Conservation (phyloP, 2,113 vertebrate species). For the Meleagris gallopavo region DNA sequence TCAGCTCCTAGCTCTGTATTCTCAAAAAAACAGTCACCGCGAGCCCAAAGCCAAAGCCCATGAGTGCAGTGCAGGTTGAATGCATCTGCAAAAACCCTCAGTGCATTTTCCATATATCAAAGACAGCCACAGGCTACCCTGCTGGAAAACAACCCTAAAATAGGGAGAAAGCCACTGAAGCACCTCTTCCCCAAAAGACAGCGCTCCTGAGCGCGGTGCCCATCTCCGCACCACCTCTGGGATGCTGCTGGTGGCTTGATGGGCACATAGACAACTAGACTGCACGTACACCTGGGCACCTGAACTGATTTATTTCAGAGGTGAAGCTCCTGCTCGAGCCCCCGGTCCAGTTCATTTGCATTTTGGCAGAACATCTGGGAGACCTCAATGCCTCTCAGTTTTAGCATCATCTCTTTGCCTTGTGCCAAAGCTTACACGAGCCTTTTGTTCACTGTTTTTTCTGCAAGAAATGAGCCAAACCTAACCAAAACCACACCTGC, state of each 20-base stretch:
- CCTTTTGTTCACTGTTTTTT: not conserved
- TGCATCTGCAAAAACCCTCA: not conserved
- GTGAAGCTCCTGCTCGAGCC: not conserved
- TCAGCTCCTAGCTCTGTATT: not conserved
- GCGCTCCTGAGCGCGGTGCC: rapidly evolving
- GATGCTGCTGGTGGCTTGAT: not conserved
- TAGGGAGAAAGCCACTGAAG: not conserved
- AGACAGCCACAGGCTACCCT: not conserved
- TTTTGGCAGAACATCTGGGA: rapidly evolving
- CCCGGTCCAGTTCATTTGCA: not conserved
- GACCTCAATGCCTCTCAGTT: not conserved
- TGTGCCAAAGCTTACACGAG: not conserved
- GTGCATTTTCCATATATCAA: not conserved
- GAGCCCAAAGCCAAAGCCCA: not conserved
- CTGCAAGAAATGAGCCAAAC: not conserved
- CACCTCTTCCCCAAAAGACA: not conserved
- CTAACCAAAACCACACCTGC: not conserved
- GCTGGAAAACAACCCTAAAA: not conserved
- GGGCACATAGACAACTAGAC: not conserved
- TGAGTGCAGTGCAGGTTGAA: not conserved
- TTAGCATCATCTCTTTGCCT: not conserved
- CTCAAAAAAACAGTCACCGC: not conserved
- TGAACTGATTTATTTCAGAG: not conserved
- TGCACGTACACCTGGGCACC: not conserved
- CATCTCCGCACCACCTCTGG: not conserved